Evolutionary conservation across 1,140 invertebrate genomes (phyloP), one percentile per base, ranked within the genome.

Genomic region (Papilio xuthus): DNA sequence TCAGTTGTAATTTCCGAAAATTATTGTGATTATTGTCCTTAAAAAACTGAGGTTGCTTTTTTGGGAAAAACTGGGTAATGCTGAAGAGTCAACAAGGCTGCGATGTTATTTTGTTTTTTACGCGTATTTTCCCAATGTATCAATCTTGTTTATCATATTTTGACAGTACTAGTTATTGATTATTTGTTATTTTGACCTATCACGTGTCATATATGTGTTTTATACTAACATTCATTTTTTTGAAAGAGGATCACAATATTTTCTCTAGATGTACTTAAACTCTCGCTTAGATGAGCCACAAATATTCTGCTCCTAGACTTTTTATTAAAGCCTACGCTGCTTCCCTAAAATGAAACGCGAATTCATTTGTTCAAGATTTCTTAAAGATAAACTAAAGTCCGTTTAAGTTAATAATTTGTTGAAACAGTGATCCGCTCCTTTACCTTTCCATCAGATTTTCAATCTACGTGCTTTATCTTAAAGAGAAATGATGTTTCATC

Each of bases 391-490:
- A 7, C 53, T 60, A 26, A 60, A 60, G 3, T 26, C 23, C 18
- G 50, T 20, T 53, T 2, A 60, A 60, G 26, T 56, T 26, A 60
- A 13, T 60, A 26, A 60, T 60, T 60, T 60, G 10, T 13, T 60
- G 23, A 60, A 26, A 60, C 56, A 26, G 15, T 47, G 56, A 60
- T 60, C 23, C 23, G 20, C 56, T 28, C 56, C 23, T 23, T 60
- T 60, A 60, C 23, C 53, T 60, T 60, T 60, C 56, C 56, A 12
- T 60, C 56, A 28, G 56, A 26, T 60, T 26, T 60, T 60, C 20
- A 60, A 26, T 60, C 26, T 26, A 13, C 56, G 56, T 60, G 56
- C 56, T 26, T 60, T 60, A 60, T 60, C 56, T 60, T 26, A 60
- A 60, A 26, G 23, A 60, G 23, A 23, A 60, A 60, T 60, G 56